These are phyloP conservation scores for Latrodectus hesperus DNA, from an alignment of 2,888 invertebrate genomes.

Conservation along the genomic window DNA sequence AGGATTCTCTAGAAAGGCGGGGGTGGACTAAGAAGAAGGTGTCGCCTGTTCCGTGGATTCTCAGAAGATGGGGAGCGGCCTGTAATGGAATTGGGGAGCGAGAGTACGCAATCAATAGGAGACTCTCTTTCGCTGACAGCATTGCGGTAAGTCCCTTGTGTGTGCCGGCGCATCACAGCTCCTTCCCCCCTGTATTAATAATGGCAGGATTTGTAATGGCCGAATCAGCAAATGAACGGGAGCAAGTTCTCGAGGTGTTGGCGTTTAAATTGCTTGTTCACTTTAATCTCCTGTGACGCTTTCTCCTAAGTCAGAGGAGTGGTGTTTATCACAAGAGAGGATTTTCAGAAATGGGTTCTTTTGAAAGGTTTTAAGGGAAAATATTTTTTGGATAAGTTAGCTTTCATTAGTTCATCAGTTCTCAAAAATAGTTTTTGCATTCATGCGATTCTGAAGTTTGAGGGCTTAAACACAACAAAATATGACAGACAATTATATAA, in stretches of 20 bases:
- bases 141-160: slow-evolving; percentile 65
- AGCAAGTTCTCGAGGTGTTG: slow-evolving; percentile 4
- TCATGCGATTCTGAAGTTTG: too few species aligned
- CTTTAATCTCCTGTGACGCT: not conserved
- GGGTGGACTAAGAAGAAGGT: slow-evolving; percentile 24
- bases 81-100: slow-evolving; percentile 31
- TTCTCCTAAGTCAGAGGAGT: not conserved
- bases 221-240: not conserved
- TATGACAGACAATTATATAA: too few species aligned
- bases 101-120: slow-evolving; percentile 58
- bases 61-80: slow-evolving; percentile 30
- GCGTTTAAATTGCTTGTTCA: slow-evolving; percentile 1
- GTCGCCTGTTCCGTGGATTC: slow-evolving; percentile 8
- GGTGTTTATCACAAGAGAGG: too few species aligned
- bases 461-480: too few species aligned
- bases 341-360: too few species aligned
- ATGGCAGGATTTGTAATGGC: slow-evolving; percentile 61
- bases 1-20: slow-evolving; percentile 30
- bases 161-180: slow-evolving; percentile 46
- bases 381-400: too few species aligned
- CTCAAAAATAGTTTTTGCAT: too few species aligned
- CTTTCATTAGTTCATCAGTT: too few species aligned
- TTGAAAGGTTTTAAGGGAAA: too few species aligned
- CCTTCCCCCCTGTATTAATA: slow-evolving; percentile 52
- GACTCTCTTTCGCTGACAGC: slow-evolving; percentile 50